phyloP scores from a whole-genome alignment of 2,888 invertebrate species.

The Pristionchus entomophagus region DNA sequence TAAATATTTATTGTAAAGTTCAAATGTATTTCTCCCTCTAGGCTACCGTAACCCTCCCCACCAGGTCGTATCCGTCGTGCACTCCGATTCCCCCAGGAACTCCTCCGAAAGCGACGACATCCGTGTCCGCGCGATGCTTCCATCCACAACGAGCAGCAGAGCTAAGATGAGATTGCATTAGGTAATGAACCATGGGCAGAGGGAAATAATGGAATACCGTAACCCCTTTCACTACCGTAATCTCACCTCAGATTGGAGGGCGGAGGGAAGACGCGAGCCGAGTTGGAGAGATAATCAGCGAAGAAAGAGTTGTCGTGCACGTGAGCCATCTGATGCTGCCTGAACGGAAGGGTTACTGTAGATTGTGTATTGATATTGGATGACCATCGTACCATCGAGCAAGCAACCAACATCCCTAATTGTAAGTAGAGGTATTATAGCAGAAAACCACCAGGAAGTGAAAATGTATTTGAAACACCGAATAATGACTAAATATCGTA shows the following conservation, averaged over 20 bases:
- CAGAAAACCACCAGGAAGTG: background rate
- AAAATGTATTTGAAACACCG: background rate
- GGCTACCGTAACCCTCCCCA: too few species aligned
- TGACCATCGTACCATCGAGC: background rate
- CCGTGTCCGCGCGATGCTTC: background rate
- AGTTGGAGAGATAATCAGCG: conserved; percentile 33
- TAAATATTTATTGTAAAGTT: too few species aligned
- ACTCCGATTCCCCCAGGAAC: background rate
- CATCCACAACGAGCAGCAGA: background rate
- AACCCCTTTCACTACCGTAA: too few species aligned
- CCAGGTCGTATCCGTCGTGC: background rate
- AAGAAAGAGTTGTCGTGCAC: background rate
- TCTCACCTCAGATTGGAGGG: background rate
- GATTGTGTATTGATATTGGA: background rate
- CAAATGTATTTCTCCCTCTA: too few species aligned
- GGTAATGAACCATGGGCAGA: too few species aligned
- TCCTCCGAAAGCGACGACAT: background rate
- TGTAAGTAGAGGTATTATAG: background rate
- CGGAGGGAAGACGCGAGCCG: conserved; percentile 15
- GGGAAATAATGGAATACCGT: too few species aligned
- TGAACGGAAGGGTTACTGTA: background rate
- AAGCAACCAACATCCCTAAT: background rate
- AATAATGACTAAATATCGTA: background rate
- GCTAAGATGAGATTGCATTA: background rate
- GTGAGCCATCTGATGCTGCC: conserved; percentile 7